Conservation (phyloP, 37 sponge, comb jelly and placozoan genomes). For the Corticium candelabrum region DNA sequence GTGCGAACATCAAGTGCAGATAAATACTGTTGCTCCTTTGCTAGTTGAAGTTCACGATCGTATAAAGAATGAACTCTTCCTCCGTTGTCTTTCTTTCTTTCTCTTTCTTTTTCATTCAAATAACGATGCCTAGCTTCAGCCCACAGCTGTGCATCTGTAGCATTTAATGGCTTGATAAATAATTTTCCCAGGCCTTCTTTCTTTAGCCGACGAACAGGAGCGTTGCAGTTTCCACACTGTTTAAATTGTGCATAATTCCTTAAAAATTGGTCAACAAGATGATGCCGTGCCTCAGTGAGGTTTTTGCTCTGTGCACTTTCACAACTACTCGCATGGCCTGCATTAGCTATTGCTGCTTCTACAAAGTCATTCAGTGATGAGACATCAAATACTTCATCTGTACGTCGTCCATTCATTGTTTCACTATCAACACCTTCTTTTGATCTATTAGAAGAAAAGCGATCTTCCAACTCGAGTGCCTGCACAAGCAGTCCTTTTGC, state of each 20-base stretch:
- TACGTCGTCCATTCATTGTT: background rate
- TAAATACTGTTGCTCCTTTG: constrained; percentile 31
- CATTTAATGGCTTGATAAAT: constrained; percentile 45
- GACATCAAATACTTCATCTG: background rate
- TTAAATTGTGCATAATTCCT: background rate
- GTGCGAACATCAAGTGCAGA: constrained; percentile 52
- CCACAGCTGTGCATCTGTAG: constrained; percentile 44
- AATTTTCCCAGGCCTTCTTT: constrained; percentile 48
- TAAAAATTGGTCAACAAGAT: constrained; percentile 36
- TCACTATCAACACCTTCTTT: constrained; percentile 1
- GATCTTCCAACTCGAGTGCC: constrained; percentile 11
- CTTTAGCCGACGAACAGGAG: constrained; percentile 56
- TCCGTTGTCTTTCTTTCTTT: constrained; percentile 7
- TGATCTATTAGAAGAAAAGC: no score
- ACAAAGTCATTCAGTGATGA: background rate
- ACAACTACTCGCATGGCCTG: background rate
- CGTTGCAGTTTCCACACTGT: constrained; percentile 64
- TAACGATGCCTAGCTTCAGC: constrained; percentile 3
- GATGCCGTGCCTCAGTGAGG: constrained; percentile 27
- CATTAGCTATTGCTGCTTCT: background rate
- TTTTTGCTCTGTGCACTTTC: constrained; percentile 30
- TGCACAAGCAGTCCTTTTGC: constrained; percentile 44
- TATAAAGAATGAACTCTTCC: background rate
- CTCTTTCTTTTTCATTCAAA: background rate
- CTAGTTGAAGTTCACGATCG: background rate